phyloP scores from a whole-genome alignment of 2,888 invertebrate genomes.

The Epistrophella euchroma region DNA sequence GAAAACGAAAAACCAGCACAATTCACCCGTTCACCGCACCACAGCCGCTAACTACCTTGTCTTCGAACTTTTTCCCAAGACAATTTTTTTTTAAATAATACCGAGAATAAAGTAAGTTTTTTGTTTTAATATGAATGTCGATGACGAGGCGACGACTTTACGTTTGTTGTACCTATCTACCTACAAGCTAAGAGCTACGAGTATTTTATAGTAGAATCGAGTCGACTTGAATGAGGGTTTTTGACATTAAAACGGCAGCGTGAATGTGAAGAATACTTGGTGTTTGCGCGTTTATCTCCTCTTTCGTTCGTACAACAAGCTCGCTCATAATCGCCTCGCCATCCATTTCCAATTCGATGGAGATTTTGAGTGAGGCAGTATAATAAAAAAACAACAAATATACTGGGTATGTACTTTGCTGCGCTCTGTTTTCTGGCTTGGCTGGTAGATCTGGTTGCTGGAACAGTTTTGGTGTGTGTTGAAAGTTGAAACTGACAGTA shows the following conservation, averaged over 20 bases:
- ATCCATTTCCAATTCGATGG: slow-evolving; percentile 70
- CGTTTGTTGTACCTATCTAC: background rate
- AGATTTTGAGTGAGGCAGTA: slow-evolving; percentile 59
- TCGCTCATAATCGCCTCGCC: slow-evolving; percentile 71
- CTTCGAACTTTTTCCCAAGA: slow-evolving; percentile 16
- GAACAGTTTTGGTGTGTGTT: slow-evolving; percentile 56
- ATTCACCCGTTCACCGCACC: slow-evolving; percentile 15
- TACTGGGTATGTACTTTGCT: slow-evolving; percentile 22
- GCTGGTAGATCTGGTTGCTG: slow-evolving; percentile 40
- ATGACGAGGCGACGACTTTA: slow-evolving; percentile 42
- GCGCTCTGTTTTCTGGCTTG: slow-evolving; percentile 33
- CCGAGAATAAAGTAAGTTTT: slow-evolving; percentile 19
- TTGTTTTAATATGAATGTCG: slow-evolving; percentile 43
- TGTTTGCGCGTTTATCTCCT: slow-evolving; percentile 63
- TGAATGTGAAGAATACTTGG: slow-evolving; percentile 69
- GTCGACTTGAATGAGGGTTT: slow-evolving; percentile 62
- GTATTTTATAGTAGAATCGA: background rate
- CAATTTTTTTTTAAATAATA: slow-evolving; percentile 30
- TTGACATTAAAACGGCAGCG: slow-evolving; percentile 65
- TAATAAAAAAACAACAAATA: slow-evolving; percentile 12
- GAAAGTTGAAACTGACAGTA: slow-evolving; percentile 79
- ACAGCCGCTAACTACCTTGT: slow-evolving; percentile 1
- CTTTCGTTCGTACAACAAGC: slow-evolving; percentile 66
- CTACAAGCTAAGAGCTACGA: slow-evolving; percentile 2
- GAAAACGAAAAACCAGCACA: slow-evolving; percentile 69